Base-by-base conservation (phyloP, 2,888 invertebrate species). In the Xylota sylvarum region DNA sequence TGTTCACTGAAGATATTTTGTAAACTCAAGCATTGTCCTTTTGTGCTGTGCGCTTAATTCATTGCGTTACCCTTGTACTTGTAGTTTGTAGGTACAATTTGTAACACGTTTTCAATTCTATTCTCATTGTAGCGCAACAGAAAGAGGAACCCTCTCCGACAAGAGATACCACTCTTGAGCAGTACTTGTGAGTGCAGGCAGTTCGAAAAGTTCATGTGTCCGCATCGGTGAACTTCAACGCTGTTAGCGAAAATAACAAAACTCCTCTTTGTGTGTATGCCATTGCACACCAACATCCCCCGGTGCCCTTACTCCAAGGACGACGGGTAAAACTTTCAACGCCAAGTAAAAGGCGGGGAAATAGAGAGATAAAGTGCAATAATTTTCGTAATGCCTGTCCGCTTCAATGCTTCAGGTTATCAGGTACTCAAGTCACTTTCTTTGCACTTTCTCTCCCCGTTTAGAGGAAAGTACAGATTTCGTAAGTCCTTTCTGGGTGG, bases 311-410 rank as follows among this genome's bases (percentile, higher is more conserved):
- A 14, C n/a, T 14, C 7, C 10, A 48, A 46, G 52, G 80, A 80
- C 70, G 76, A 60, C 30, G 65, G 37, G 37, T 27, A 65, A 60
- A 74, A 74, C 64, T 81, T 65, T 70, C 40, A 48, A 7, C 40
- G 35, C 70, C 70, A 72, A 77, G 65, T 70, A 48, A 67, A 69
- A 19, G n/a, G 43, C 4, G 43, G 67, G 46, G 55, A 77, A 81
- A 76, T 72, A 72, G 70, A 76, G 81, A 76, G 81, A 81, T 85
- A 81, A 81, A 85, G 81, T 85, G 85, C 85, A 85, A 81, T 85
- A 85, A 85, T 72, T 85, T 85, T 85, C 81, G 76, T 81, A 85
- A 85, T 81, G 76, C 70, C 85, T 85, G 80, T 85, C 85, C 81
- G 85, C 85, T 77, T 81, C 81, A 85, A 81, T 85, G 85, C 85